Base-by-base conservation (phyloP, 2,888 invertebrate genomes). In the Athalia cordata region DNA sequence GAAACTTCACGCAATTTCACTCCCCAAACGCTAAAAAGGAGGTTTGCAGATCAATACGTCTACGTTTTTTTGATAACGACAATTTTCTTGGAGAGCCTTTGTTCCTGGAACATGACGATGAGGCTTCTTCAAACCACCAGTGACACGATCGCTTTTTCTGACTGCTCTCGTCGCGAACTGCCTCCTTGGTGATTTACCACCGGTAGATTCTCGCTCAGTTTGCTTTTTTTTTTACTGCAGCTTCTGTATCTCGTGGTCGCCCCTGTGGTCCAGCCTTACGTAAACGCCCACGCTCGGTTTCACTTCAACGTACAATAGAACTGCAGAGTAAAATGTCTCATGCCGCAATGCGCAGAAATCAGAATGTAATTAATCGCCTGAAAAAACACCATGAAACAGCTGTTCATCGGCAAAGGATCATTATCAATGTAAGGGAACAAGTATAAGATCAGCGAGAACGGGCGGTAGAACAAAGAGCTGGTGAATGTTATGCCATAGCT, bases 1-100 rank as follows among this genome's bases (percentile, higher is more conserved):
- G 91, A 94, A 94, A 85, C 95, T 94, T 95, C 94, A 95, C 0
- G 95, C 95, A 70, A 95, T 95, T 87, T 95, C 95, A 83, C 94
- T 89, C 11, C 95, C 94, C 55, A 95, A 87, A 61, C 94, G 91
- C 85, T 95, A 94, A 89, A 95, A 95, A 0, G 94, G 94, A 78
- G 94, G 88, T 85, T 94, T 94, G 80, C 94, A 91, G 85, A 95
- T 94, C 66, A 95, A 87, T 82, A 94, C 90, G 84, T 95, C 94
- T 0, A 94, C 95, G 77, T 93, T 93, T 86, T 95, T 95, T 89
- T 95, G 95, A 87, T 95, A 95, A 82, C 94, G 91, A 79, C 94
- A 89, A 66, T 94, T 94, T 90, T 94, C 94, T 94, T 0, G 94
- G 67, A 95, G 91, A 57, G 95, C 95, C 0, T 94, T 93, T 0